Base-by-base conservation (phyloP, 2,113 vertebrate genomes). In the Rhodinocichla rosea region DNA sequence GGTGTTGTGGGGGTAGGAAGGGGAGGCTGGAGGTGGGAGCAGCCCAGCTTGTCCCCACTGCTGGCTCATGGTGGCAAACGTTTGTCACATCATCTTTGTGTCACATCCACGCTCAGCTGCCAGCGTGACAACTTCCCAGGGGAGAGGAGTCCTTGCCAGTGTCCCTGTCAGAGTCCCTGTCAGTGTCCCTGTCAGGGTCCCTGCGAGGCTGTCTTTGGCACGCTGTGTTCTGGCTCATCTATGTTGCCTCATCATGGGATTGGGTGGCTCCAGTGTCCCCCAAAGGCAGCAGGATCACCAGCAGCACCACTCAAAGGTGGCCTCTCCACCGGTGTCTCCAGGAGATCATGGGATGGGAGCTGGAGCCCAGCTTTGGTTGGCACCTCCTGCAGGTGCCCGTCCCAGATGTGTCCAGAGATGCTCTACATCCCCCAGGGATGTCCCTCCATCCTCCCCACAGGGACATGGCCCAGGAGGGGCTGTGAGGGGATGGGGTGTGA, bases 381-480 rank as follows among this genome's bases (percentile, higher is more conserved):
- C 13, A 49, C 3, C 23, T 70, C 42, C 39, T 30, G 40, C 28
- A 52, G 20, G 16, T 64, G 39, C 40, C 63, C 24, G 4, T 32
- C 44, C 30, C 45, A 13, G 35, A 9, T 0, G 1, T 11, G 55
- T 24, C 44, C 64, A 35, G 32, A 27, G 79, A 57, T 49, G 39
- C 52, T 71, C 50, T 2, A 3, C 1, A 3, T 56, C 35, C 20
- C 62, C 27, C 0, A 0, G 7, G 1, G 5, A 33, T 74, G 18
- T 12, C 26, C 20, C 18, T 49, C 30, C 45, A 12, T 26, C 45
- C 49, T 64, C 17, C 26, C 13, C 32, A 14, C 2, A 1, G 28
- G 0, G 18, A 6, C 28, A 23, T 0, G 0, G 53, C 24, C 27
- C 59, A 20, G 55, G 52, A 67, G 11, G 16, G 10, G 26, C 15